These are phyloP conservation scores for Dasyornis broadbenti DNA, from an alignment of 2,113 vertebrate genomes.

Conservation along the genomic window DNA sequence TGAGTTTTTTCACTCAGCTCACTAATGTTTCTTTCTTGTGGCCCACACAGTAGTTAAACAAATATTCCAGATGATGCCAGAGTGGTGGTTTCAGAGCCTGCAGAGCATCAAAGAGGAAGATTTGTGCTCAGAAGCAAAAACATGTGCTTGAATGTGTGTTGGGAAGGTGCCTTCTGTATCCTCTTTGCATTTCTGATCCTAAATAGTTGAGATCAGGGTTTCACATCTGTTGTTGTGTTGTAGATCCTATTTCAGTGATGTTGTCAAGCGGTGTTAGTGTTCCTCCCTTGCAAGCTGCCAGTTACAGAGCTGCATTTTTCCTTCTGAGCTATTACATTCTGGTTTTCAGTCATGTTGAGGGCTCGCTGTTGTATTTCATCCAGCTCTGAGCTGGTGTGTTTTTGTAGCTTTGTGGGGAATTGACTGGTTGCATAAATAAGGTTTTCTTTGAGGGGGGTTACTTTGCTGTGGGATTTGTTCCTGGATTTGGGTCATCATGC, in stretches of 20 bases:
- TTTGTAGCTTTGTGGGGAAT: not conserved
- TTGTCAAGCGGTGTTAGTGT: not conserved
- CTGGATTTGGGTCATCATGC: conserved; percentile 2
- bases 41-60: not conserved
- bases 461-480: not conserved
- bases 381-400: not conserved
- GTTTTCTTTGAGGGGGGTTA: not conserved
- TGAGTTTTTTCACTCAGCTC: not conserved
- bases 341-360: not conserved
- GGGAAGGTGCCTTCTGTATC: not conserved
- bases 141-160: not conserved
- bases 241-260: not conserved
- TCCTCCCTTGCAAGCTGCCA: not conserved
- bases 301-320: not conserved
- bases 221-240: not conserved
- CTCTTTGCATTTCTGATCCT: not conserved
- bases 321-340: not conserved
- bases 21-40: not conserved
- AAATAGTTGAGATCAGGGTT: not conserved
- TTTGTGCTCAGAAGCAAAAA: not conserved
- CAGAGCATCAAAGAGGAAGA: not conserved
- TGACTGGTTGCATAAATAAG: not conserved
- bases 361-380: not conserved
- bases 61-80: not conserved
- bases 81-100: not conserved